Evolutionary conservation across 2,797 vertebrate species (phyloP).

Genomic region (Protosalanx chinensis): DNA sequence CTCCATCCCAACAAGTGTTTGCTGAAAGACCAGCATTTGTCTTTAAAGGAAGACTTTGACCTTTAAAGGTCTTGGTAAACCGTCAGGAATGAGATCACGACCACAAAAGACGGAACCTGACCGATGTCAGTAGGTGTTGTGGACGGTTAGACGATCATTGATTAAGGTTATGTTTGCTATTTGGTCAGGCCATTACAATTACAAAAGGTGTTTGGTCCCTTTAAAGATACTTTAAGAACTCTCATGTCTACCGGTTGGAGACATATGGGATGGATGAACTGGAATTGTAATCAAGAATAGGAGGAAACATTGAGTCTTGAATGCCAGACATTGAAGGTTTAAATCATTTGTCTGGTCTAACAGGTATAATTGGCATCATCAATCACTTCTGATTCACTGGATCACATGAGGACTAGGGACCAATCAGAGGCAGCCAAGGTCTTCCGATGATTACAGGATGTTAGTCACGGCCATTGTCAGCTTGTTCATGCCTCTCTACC

Average conservation of each 20-base stretch:
- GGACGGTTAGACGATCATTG: not conserved
- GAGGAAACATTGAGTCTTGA: slow-evolving; percentile 8
- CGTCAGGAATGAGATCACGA: not conserved
- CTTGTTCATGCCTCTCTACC: not conserved
- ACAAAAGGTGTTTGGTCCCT: not conserved
- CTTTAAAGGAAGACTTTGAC: slow-evolving; percentile 23
- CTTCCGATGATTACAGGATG: slow-evolving; percentile 18
- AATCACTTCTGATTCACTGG: slow-evolving; percentile 29
- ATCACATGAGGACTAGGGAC: slow-evolving; percentile 14
- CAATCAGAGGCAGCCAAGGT: not conserved
- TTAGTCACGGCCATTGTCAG: slow-evolving; percentile 38
- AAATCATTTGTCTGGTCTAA: slow-evolving; percentile 14
- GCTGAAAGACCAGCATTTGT: slow-evolving; percentile 26
- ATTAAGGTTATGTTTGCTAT: not conserved
- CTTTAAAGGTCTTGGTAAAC: slow-evolving; percentile 38
- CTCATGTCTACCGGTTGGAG: too few relatives aligned
- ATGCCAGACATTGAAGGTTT: slow-evolving; percentile 15
- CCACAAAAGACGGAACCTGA: not conserved
- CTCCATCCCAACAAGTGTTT: slow-evolving; percentile 5
- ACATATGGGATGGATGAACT: not conserved
- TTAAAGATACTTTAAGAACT: not conserved
- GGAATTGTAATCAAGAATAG: slow-evolving; percentile 4
- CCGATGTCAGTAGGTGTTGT: slow-evolving; percentile 9
- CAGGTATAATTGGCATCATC: slow-evolving; percentile 12
- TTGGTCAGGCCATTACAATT: not conserved